Base-by-base conservation (phyloP, 2,797 vertebrate genomes). In the Fistularia tabacaria region DNA sequence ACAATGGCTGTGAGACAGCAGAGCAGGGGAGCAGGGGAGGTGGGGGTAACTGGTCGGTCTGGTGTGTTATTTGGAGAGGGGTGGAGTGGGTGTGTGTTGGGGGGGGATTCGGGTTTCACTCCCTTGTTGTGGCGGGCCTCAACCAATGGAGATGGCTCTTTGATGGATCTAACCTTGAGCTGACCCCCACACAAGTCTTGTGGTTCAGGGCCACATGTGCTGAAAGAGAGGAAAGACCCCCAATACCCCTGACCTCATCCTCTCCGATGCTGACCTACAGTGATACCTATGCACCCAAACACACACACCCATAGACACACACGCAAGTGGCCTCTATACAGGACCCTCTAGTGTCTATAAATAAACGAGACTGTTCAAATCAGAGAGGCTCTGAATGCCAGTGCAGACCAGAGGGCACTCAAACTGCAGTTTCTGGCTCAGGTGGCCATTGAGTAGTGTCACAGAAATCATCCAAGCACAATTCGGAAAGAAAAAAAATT, bases 81-180 rank as follows among this genome's bases (percentile, higher is more conserved):
- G 65, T 68, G 73, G 65, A 25, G 25, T 25, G 25, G 25, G 25
- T 25, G 25, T 25, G 25, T 25, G 25, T 25, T 25, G 25, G 62
- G 51, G 61, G 47, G 60, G 49, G 73, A 60, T 71, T 88, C 60
- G 42, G 79, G 84, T 85, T 86, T 76, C 84, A 84, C 64, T 77
- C 71, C 75, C 80, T 80, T 85, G 80, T 82, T 86, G 81, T 14
- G 38, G 68, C 45, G 46, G 66, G 67, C 76, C 43, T 11, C 69
- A 80, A 74, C 85, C 88, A 89, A 84, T 89, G 51, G 73, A 81
- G 77, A 67, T 36, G 45, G 68, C 67, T 25, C 71, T 84, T 76
- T 83, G 69, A 85, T 83, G 70, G 66, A 67, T 69, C 78, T 88
- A 86, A 89, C 88, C 87, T 89, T 88, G 82, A 83, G 65, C 69